A percentile compares a stretch with the other conserved stretches of the same genome.
These are phyloP conservation scores for Sphecodes monilicornis DNA, from an alignment of 2,888 invertebrate species.

Conservation along the genomic window DNA sequence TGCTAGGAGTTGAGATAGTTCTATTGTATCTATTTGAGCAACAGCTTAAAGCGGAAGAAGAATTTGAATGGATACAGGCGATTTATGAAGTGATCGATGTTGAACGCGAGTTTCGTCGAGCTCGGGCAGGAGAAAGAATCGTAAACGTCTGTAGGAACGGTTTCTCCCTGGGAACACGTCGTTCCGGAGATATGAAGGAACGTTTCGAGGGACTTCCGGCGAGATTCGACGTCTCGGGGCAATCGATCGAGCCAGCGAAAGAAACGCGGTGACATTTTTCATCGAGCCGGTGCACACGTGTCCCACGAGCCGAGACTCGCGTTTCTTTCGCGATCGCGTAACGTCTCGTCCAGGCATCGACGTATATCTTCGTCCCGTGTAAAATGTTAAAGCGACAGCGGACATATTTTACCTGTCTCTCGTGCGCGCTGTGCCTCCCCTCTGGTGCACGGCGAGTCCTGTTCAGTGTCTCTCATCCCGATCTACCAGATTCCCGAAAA, in stretches of 20 bases:
- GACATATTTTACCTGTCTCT: conserved; percentile 54
- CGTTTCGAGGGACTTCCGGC: conserved; percentile 20
- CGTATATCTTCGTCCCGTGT: conserved; percentile 62
- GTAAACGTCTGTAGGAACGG: neutral
- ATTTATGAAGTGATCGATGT: conserved; percentile 10
- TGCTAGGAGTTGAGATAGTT: neutral
- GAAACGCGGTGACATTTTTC: conserved; percentile 58
- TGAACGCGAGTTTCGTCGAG: neutral
- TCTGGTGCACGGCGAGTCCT: neutral
- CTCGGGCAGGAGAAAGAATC: neutral
- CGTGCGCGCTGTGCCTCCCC: neutral
- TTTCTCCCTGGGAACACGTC: conserved; percentile 21
- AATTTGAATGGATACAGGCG: neutral
- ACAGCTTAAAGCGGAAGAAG: neutral
- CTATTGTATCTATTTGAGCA: neutral
- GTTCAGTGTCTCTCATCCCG: conserved; percentile 54
- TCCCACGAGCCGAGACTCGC: conserved; percentile 31
- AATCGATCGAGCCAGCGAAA: conserved; percentile 46
- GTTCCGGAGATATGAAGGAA: conserved; percentile 25
- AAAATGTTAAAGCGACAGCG: conserved; percentile 57
- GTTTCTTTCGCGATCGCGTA: conserved; percentile 48
- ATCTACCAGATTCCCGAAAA: neutral
- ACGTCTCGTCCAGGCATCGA: conserved; percentile 24
- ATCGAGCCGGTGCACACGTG: conserved; percentile 34
- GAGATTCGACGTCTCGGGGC: conserved; percentile 33